Base-by-base conservation (phyloP, 2,797 vertebrate species). In the Babyrousa celebensis region DNA sequence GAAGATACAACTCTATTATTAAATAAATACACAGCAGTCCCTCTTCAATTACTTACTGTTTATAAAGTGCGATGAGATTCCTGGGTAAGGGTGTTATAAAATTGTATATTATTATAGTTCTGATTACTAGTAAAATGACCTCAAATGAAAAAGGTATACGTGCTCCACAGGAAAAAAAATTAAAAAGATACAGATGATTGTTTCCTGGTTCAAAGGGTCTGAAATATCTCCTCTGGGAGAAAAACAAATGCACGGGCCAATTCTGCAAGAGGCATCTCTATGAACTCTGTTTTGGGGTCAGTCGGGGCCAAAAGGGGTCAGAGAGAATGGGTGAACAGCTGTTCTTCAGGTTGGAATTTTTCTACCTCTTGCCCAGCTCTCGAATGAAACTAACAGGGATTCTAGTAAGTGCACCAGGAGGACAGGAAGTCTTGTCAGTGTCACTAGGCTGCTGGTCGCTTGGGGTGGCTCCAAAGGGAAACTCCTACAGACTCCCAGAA, bases 1-100 rank as follows among this genome's bases (percentile, higher is more conserved):
- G 60, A 96, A 70, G 67, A 78, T 94, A 94, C 75, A 92, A 95
- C 67, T 90, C 75, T 86, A 92, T 96, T 94, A 93, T 94, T 97
- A 96, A 97, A 94, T 96, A 94, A 97, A 93, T 82, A 96, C 95
- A 67, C 63, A 88, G 43, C 52, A 79, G 52, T 90, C 63, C 17
- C 65, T 96, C 79, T 96, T 74, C 87, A 96, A 74, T 96, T 96
- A 97, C 68, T 65, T 93, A 58, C 70, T 94, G 25, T 92, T 96
- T 95, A 79, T 88, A 85, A 95, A 92, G 70, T 84, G 23, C 94
- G 94, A 10, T 68, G 92, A 94, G 79, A 91, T 87, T 97, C 62
- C 52, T 88, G n/a, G n/a, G 36, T 77, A 95, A 95, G 36, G 18
- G 32, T 65, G 71, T 58, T 91, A 32, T 29, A 62, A 95, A 80